Evolutionary conservation across 2,797 vertebrate species (phyloP).

Genomic region (Myotis daubentonii): DNA sequence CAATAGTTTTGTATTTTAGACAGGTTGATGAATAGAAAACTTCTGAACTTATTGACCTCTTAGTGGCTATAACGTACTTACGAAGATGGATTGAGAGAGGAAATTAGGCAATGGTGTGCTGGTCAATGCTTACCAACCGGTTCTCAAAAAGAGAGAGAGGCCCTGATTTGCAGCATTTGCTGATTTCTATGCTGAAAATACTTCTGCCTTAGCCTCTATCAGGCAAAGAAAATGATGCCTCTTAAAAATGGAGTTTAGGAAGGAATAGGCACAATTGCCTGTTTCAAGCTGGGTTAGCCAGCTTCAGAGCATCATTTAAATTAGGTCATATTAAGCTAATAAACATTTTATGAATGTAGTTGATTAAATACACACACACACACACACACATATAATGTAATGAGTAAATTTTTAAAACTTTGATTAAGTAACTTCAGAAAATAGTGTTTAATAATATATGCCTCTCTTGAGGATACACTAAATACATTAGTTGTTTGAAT

Average conservation of each 20-base stretch:
- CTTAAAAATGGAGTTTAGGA: not conserved
- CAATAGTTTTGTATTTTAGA: constrained; percentile 21
- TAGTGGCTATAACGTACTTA: not conserved
- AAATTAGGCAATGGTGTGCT: not conserved
- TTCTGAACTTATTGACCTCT: not conserved
- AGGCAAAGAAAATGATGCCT: not conserved
- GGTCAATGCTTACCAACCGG: not conserved
- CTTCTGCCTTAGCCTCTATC: not conserved
- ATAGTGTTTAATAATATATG: not conserved
- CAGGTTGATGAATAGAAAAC: constrained; percentile 37
- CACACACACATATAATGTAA: no score
- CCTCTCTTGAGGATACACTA: not conserved
- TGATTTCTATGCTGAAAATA: not conserved
- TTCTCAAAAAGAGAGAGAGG: not conserved
- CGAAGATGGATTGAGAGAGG: not conserved
- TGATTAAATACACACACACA: not conserved
- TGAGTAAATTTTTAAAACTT: not conserved
- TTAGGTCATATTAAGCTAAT: not conserved
- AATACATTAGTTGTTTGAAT: not conserved
- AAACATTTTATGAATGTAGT: not conserved
- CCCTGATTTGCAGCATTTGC: not conserved
- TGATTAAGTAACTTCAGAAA: constrained; percentile 14
- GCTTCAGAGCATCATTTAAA: not conserved
- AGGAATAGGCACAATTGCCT: not conserved
- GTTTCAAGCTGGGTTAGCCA: not conserved